Evolutionary conservation across 1,140 invertebrate genomes (phyloP), one percentile per base, ranked within the genome.

Genomic region (Temnothorax longispinosus): DNA sequence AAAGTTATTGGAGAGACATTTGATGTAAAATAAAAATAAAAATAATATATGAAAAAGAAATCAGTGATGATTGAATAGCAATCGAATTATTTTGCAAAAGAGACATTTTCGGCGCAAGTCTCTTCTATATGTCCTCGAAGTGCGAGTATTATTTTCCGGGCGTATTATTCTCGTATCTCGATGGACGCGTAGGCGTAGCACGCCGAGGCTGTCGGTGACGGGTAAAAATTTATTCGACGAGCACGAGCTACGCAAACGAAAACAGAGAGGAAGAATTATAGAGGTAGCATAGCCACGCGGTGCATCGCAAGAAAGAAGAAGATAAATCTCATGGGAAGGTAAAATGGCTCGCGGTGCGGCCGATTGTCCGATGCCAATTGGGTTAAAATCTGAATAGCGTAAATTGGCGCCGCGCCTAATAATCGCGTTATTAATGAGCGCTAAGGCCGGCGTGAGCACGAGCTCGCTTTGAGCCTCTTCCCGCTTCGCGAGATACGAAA

Each of bases 301-400:
- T 67, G 35, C 69, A 64, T 38, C 82, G 85, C 86, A 71, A 86
- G 87, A 91, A 92, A 90, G 87, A 87, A 88, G 89, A 87, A 88
- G 89, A 91, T 93, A 92, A 92, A 93, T 93, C 6, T 91, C 87
- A 93, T 92, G 85, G 90, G 87, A 72, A 91, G 75, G 88, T 87
- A 89, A 87, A 93, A 90, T 86, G 89, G 85, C 89, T 90, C 90
- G 91, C 80, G 88, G 87, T 88, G 82, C 81, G 75, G 89, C 87
- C 91, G 91, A 93, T 93, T 93, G 92, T 93, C 89, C 91, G 54
- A 94, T 92, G 92, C 90, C 91, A 93, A 93, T 93, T 93, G 91
- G 90, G 88, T 92, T 92, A 91, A 84, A 87, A 92, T 91, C 88
- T 72, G 91, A 92, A 92, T 92, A 92, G 92, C 91, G 91, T 92